A percentile compares a stretch with the other conserved stretches of the same genome.
phyloP scores from a whole-genome alignment of 37 sponge, comb jelly and placozoan genomes.

The Aphrocallistes beatrix region DNA sequence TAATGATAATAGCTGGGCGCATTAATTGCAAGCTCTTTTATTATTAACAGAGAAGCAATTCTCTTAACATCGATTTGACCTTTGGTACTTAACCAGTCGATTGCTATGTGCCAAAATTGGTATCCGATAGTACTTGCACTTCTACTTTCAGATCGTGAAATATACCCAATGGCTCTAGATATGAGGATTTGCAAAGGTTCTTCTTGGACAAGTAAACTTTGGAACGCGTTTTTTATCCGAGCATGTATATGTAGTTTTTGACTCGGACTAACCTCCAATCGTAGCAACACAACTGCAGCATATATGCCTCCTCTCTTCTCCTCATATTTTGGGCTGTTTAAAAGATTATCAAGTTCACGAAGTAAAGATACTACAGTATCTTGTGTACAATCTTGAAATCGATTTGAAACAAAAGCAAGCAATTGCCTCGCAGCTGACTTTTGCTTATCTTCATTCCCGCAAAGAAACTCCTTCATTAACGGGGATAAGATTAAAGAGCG shows the following conservation, averaged over 20 bases:
- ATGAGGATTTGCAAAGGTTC: not conserved
- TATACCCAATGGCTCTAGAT: not conserved
- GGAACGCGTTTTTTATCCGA: not conserved
- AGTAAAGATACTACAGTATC: not conserved
- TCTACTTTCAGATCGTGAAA: not conserved
- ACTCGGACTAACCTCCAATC: not conserved
- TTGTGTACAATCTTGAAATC: not conserved
- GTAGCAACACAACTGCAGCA: not conserved
- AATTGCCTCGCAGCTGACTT: not conserved
- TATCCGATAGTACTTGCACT: not conserved
- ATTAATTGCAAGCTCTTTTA: not conserved
- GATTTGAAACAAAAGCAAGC: not conserved
- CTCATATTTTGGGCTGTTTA: not conserved
- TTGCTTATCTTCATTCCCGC: not conserved
- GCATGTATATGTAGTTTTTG: not conserved
- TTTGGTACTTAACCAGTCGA: constrained; percentile 5
- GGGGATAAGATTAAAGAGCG: too few relatives aligned
- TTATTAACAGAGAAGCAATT: not conserved
- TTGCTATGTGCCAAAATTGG: not conserved
- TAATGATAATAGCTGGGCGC: not conserved
- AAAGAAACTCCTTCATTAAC: too few relatives aligned
- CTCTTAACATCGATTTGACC: constrained; percentile 15
- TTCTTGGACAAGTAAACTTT: not conserved
- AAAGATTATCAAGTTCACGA: not conserved
- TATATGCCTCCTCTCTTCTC: not conserved